Evolutionary conservation across 1,140 invertebrate genomes (phyloP).

Genomic region (Rhagoletis pomonella): DNA sequence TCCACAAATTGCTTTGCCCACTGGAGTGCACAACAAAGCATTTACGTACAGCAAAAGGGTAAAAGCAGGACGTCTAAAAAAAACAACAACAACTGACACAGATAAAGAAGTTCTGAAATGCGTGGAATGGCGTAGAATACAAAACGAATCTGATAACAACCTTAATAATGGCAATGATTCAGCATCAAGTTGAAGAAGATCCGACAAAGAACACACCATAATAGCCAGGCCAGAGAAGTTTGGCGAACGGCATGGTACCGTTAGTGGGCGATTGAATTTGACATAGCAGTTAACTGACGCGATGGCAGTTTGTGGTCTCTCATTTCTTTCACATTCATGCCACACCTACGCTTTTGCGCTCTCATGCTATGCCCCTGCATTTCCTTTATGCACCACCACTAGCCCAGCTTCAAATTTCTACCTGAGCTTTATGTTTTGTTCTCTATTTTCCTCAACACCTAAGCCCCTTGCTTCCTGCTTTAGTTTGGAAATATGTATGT

Average conservation of each 20-base stretch:
- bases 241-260: background rate
- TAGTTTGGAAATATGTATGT: background rate
- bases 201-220: background rate
- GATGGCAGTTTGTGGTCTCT: no score
- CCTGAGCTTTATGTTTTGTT: background rate
- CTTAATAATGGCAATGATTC: background rate
- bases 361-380: background rate
- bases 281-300: no score
- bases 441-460: background rate
- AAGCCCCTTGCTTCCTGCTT: background rate
- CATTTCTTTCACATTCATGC: no score
- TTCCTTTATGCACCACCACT: background rate
- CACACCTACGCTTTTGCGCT: background rate
- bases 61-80: background rate
- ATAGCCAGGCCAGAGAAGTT: background rate
- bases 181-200: background rate
- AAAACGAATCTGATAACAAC: constrained; percentile 22
- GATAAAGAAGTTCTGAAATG: background rate
- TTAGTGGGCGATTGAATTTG: no score
- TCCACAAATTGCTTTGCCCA: constrained; percentile 49
- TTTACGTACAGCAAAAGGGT: background rate
- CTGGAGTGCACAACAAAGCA: background rate
- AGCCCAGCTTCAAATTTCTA: background rate
- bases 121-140: background rate
- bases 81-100: background rate